These are phyloP conservation scores for Strix aluco DNA, from an alignment of 2,113 vertebrate species.

Conservation along the genomic window DNA sequence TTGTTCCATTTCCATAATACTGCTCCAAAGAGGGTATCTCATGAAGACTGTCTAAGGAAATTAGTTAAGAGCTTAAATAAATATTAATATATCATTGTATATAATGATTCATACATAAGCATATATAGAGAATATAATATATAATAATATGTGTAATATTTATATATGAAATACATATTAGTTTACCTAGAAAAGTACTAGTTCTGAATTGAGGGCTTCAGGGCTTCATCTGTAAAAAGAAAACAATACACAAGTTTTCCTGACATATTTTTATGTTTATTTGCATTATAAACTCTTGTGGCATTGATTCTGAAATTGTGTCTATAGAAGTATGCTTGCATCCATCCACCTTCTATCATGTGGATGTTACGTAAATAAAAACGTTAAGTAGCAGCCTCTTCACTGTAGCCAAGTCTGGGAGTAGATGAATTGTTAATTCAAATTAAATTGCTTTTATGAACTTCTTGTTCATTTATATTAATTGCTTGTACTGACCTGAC, in stretches of 20 bases:
- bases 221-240: not conserved
- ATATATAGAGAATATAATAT: not conserved
- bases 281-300: not conserved
- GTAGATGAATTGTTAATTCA: conserved; percentile 41
- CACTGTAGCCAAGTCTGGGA: not conserved
- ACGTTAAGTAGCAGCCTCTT: not conserved
- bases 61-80: not conserved
- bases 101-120: not conserved
- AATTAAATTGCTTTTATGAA: conserved; percentile 57
- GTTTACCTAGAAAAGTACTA: not conserved
- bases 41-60: not conserved
- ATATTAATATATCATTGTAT: not conserved
- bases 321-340: not conserved
- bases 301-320: not conserved
- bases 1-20: not conserved
- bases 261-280: not conserved
- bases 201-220: not conserved
- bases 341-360: not conserved
- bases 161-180: not conserved
- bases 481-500: conserved; percentile 51
- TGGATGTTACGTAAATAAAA: not conserved
- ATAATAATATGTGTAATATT: not conserved
- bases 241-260: not conserved
- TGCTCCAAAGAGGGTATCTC: not conserved
- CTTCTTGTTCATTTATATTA: conserved; percentile 60